Conservation (phyloP, 2,113 vertebrate genomes). For the Protomyctophum bolini region DNA sequence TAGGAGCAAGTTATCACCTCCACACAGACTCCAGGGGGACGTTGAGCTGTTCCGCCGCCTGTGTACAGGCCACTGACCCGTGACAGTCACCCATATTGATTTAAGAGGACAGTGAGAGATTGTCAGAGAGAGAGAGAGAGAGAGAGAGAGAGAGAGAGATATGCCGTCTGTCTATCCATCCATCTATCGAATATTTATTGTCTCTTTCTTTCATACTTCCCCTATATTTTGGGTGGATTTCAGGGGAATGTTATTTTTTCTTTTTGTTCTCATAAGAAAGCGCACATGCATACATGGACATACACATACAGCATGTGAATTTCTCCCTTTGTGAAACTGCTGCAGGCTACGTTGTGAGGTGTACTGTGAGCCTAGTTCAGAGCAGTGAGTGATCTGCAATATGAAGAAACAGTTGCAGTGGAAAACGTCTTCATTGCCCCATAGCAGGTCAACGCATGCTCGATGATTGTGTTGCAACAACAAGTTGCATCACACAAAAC, state of each 20-base stretch:
- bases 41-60: slow-evolving; percentile 51
- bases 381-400: too few relatives aligned
- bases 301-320: too few relatives aligned
- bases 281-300: background rate
- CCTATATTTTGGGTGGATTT: slow-evolving; percentile 29
- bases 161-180: slow-evolving; percentile 73
- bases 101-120: slow-evolving; percentile 63
- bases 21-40: slow-evolving; percentile 52
- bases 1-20: slow-evolving; percentile 67
- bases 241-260: slow-evolving; percentile 49
- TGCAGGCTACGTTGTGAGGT: too few relatives aligned
- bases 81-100: slow-evolving; percentile 76
- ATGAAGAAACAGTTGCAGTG: too few relatives aligned
- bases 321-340: too few relatives aligned
- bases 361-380: too few relatives aligned
- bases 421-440: too few relatives aligned
- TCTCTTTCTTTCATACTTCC: slow-evolving; percentile 48
- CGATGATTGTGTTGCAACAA: too few relatives aligned
- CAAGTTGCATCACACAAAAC: too few relatives aligned
- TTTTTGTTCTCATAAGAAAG: background rate
- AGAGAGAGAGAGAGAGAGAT: slow-evolving; percentile 36
- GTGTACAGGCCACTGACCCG: slow-evolving; percentile 75
- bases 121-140: slow-evolving; percentile 35
- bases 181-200: slow-evolving; percentile 79
- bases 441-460: too few relatives aligned